phyloP scores from a whole-genome alignment of 2,888 invertebrate genomes.

The Pheosia gnoma region DNA sequence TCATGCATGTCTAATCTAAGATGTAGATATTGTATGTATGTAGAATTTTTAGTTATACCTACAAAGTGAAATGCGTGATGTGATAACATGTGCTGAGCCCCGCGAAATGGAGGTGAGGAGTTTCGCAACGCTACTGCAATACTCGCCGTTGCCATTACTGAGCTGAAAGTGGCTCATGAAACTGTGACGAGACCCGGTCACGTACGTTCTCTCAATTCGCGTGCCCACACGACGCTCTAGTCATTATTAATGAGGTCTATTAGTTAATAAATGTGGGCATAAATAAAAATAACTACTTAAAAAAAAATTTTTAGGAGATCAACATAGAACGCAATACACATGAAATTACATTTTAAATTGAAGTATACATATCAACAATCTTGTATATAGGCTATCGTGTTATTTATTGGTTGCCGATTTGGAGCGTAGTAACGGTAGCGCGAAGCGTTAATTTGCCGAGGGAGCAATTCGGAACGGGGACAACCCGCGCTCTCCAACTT shows the following conservation, averaged over 20 bases:
- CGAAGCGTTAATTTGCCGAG: constrained; percentile 71
- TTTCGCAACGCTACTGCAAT: constrained; percentile 57
- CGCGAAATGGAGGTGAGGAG: constrained; percentile 36
- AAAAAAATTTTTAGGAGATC: neutral
- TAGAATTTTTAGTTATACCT: neutral
- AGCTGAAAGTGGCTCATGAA: constrained; percentile 71
- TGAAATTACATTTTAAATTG: neutral
- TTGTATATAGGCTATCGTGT: constrained; percentile 36
- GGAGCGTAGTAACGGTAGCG: constrained; percentile 46
- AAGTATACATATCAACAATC: constrained; percentile 11
- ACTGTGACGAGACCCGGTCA: constrained; percentile 67
- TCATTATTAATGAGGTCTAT: constrained; percentile 40
- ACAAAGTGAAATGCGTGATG: neutral
- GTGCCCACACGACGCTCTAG: constrained; percentile 35
- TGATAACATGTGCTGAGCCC: constrained; percentile 30
- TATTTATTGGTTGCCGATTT: constrained; percentile 56
- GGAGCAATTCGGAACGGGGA: constrained; percentile 76
- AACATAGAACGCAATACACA: neutral
- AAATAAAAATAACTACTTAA: neutral
- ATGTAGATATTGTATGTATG: neutral
- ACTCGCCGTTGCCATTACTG: constrained; percentile 59
- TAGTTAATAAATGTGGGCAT: constrained; percentile 23
- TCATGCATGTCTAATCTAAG: neutral
- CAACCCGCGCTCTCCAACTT: constrained; percentile 66
- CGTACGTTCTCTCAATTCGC: constrained; percentile 60